Evolutionary conservation across 2,888 invertebrate genomes (phyloP).

Genomic region (Orthosia cruda): DNA sequence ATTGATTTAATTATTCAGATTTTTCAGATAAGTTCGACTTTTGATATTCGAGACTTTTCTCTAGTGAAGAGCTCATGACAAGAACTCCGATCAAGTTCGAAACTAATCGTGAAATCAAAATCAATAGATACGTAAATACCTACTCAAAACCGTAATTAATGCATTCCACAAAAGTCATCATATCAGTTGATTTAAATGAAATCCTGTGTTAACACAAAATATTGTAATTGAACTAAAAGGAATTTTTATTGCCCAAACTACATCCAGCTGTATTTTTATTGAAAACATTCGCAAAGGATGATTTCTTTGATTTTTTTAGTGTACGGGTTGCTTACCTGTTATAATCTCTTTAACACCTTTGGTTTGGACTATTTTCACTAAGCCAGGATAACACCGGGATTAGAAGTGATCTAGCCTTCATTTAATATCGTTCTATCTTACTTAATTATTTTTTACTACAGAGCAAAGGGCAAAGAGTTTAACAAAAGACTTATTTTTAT

Average conservation of each 20-base stretch:
- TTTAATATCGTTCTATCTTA: too few species aligned
- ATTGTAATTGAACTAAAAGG: conserved; percentile 25
- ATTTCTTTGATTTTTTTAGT: conserved; percentile 16
- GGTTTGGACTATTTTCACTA: conserved; percentile 7
- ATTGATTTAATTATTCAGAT: too few species aligned
- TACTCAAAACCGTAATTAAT: neutral
- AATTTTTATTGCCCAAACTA: neutral
- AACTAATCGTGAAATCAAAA: neutral
- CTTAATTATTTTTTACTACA: too few species aligned
- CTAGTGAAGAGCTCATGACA: too few species aligned
- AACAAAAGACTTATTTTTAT: too few species aligned
- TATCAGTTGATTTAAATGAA: neutral
- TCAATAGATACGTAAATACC: too few species aligned
- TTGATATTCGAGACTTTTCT: too few species aligned
- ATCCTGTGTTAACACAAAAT: conserved; percentile 43
- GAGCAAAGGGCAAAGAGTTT: too few species aligned
- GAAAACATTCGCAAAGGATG: conserved; percentile 3
- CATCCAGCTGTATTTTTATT: neutral
- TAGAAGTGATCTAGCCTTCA: too few species aligned
- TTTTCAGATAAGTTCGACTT: too few species aligned
- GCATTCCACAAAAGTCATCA: neutral
- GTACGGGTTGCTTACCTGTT: conserved; percentile 14
- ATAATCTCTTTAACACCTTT: conserved; percentile 22
- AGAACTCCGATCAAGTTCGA: neutral
- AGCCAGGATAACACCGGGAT: conserved; percentile 4